phyloP scores from a whole-genome alignment of 2,888 invertebrate species.

The Lamellibrachia satsuma region DNA sequence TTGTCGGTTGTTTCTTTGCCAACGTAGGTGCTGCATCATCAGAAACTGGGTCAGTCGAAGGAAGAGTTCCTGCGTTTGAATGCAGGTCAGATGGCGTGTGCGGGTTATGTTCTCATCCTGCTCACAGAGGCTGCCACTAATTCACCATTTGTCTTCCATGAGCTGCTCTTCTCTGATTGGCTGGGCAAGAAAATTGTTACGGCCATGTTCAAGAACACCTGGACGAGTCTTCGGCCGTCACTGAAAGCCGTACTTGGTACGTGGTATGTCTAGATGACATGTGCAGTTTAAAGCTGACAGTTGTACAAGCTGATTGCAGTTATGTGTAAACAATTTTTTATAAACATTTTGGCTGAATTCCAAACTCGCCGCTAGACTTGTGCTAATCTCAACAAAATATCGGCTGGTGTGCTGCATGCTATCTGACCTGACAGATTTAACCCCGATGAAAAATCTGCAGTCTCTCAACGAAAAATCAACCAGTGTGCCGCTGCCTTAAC shows the following conservation, averaged over 20 bases:
- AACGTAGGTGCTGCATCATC: conserved; percentile 59
- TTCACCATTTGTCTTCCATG: conserved; percentile 63
- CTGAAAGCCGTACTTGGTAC: conserved; percentile 61
- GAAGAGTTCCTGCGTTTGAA: conserved; percentile 63
- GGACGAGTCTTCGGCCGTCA: conserved; percentile 53
- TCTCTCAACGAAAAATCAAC: too few species aligned
- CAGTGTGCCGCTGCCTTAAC: too few species aligned
- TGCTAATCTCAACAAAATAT: too few species aligned
- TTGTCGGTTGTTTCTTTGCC: neutral
- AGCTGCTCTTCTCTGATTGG: conserved; percentile 61
- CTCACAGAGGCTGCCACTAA: conserved; percentile 55
- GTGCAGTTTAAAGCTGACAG: too few species aligned
- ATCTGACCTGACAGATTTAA: too few species aligned
- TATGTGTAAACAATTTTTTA: too few species aligned
- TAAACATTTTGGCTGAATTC: too few species aligned
- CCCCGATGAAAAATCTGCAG: too few species aligned
- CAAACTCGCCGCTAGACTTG: too few species aligned
- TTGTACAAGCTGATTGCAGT: too few species aligned
- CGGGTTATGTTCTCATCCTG: conserved; percentile 57
- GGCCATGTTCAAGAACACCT: conserved; percentile 61
- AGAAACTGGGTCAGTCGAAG: conserved; percentile 60
- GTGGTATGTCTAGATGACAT: conserved; percentile 18
- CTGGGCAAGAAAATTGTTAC: conserved; percentile 61
- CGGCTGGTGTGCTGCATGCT: too few species aligned
- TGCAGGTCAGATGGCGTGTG: conserved; percentile 57